phyloP scores from a whole-genome alignment of 1,140 invertebrate species.

The Drosophila sturtevanti region DNA sequence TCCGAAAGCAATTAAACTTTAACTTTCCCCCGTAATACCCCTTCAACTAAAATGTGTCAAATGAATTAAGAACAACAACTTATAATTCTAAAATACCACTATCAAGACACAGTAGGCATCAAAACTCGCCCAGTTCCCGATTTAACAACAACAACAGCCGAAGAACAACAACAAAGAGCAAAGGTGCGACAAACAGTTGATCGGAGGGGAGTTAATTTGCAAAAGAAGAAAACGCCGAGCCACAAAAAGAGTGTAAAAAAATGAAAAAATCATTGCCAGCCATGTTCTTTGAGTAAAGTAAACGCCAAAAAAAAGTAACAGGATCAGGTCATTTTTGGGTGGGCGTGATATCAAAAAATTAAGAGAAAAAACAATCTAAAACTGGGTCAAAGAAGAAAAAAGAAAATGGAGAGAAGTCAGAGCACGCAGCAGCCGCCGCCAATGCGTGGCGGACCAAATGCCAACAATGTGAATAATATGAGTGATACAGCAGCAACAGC shows the following conservation, averaged over 20 bases:
- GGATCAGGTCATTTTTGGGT: constrained; percentile 7
- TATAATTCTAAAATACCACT: background rate
- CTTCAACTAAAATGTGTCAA: background rate
- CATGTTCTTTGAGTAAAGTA: background rate
- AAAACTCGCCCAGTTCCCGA: background rate
- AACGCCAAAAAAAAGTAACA: background rate
- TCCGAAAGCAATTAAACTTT: constrained; percentile 7
- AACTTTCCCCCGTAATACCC: background rate
- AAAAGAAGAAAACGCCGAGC: constrained; percentile 1
- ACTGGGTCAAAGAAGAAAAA: constrained; percentile 46
- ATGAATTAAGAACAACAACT: constrained; percentile 5
- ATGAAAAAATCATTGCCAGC: background rate
- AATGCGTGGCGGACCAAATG: constrained; percentile 62
- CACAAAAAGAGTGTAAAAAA: background rate
- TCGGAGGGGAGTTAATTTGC: background rate
- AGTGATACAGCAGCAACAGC: constrained; percentile 22
- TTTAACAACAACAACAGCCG: background rate
- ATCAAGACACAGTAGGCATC: background rate
- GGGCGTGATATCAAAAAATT: constrained; percentile 25
- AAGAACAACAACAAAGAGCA: background rate
- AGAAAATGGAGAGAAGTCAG: constrained; percentile 48
- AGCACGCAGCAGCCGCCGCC: constrained; percentile 49
- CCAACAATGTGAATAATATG: constrained; percentile 43
- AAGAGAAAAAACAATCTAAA: constrained; percentile 41
- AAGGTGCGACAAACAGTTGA: background rate